Conservation (phyloP, 2,888 invertebrate genomes). For the Acleris laterana region DNA sequence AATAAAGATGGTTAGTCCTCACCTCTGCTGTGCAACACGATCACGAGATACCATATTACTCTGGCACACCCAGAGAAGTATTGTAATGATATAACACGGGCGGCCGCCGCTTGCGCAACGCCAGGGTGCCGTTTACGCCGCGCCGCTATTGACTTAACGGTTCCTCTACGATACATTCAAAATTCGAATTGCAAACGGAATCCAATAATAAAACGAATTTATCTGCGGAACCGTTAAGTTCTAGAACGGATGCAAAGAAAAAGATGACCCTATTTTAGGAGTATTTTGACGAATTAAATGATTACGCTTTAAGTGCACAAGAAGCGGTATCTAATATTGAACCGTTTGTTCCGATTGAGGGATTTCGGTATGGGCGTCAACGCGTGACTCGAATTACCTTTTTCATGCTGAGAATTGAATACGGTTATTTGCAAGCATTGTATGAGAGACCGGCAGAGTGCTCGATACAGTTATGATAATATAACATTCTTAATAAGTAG, state of each 20-base stretch:
- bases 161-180: conserved; percentile 34
- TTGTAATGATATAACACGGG: conserved; percentile 36
- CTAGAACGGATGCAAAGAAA: conserved; percentile 24
- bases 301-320: conserved; percentile 42
- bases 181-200: conserved; percentile 34
- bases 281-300: conserved; percentile 37
- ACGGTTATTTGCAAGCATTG: conserved; percentile 32
- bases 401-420: conserved; percentile 45
- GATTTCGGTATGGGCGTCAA: conserved; percentile 52
- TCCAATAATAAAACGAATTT: conserved; percentile 26
- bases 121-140: conserved; percentile 33
- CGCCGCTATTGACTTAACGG: conserved; percentile 37
- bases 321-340: conserved; percentile 51
- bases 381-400: conserved; percentile 56
- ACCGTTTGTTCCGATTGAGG: conserved; percentile 59
- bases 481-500: conserved; percentile 16
- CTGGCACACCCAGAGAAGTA: conserved; percentile 17
- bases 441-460: conserved; percentile 30
- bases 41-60: conserved; percentile 19
- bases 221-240: conserved; percentile 23
- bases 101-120: conserved; percentile 33
- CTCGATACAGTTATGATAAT: conserved; percentile 51
- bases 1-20: not conserved
- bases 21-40: conserved; percentile 14
- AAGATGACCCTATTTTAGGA: conserved; percentile 24